Evolutionary conservation across 2,888 invertebrate genomes (phyloP), one percentile per base, ranked within the genome.

Genomic region (Hypomecis atomaria): DNA sequence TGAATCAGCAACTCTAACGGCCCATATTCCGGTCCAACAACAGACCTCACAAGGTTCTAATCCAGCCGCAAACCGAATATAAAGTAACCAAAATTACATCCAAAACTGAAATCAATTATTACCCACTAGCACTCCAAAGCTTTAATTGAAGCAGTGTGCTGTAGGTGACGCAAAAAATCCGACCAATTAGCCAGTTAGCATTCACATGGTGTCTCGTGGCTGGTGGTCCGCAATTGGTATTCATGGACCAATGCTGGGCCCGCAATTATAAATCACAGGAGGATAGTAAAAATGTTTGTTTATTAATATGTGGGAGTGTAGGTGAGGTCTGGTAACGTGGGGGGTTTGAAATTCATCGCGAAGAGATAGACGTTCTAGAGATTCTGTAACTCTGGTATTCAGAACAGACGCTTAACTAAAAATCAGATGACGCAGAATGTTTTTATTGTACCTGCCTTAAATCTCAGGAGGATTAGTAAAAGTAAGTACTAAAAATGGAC

Each of bases 121-220:
- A 36, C 43, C 38, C 37, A 33, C 9, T 23, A 34, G 53, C 10
- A 37, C 50, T 37, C 40, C 59, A 50, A 23, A 10, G 45, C 44
- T 40, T 66, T 50, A 65, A 62, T 63, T 48, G 60, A 59, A 54
- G 55, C 75, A 74, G 59, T 69, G 75, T 73, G 79, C 75, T 72
- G 81, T 80, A 76, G 81, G 79, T 81, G 81, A 79, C 79, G 78
- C 78, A 78, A 81, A 82, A 80, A 77, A 71, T 40, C 63, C 42
- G 67, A 34, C 40, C 52, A 65, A 59, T 55, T 61, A 48, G 54
- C 56, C 55, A 13, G 56, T 67, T 52, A 55, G 62, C 61, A 76
- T 71, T 65, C 71, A 58, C 2, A 4, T 42, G 52, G 61, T 50
- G 69, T 64, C 56, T 48, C 49, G 10, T 65, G 43, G 71, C 71